Evolutionary conservation across 2,888 invertebrate species (phyloP).

Genomic region (Lasioglossum calceatum): DNA sequence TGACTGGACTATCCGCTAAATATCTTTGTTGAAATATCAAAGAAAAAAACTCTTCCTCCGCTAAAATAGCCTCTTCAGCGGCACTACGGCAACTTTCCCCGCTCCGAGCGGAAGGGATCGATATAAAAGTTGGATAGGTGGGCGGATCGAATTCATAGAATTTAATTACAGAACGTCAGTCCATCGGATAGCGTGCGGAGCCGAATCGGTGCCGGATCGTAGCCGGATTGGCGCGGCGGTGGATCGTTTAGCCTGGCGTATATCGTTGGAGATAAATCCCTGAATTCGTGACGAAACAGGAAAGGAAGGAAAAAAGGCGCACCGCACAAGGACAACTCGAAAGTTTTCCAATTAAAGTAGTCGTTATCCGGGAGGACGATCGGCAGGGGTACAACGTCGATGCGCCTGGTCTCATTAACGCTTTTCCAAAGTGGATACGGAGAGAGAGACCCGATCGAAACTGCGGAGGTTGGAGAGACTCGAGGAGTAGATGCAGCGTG

Average conservation of each 20-base stretch:
- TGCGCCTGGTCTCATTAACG: constrained; percentile 73
- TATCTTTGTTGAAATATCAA: too few species aligned
- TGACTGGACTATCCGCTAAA: too few species aligned
- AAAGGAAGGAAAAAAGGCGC: constrained; percentile 37
- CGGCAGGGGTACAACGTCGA: constrained; percentile 69
- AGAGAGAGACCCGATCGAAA: constrained; percentile 44
- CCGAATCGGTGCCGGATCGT: neutral
- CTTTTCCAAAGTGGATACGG: constrained; percentile 67
- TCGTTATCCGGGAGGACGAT: constrained; percentile 74
- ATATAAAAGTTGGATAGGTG: neutral
- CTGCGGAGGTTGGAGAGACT: constrained; percentile 7
- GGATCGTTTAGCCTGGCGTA: constrained; percentile 32
- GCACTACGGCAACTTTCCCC: neutral
- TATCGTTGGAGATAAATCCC: constrained; percentile 63
- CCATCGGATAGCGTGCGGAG: neutral
- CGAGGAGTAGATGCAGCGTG: neutral
- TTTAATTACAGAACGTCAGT: constrained; percentile 29
- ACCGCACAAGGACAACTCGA: constrained; percentile 57
- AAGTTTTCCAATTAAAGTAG: constrained; percentile 80
- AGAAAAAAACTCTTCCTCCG: too few species aligned
- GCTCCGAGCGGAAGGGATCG: neutral
- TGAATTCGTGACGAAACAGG: constrained; percentile 50
- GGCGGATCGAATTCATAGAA: constrained; percentile 3
- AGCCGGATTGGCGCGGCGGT: neutral
- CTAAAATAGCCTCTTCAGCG: neutral